Percentiles rank a stretch among this genome's conserved stretches.
Evolutionary conservation across 2,113 vertebrate species (phyloP).

Genomic region (Dipodomys spectabilis): DNA sequence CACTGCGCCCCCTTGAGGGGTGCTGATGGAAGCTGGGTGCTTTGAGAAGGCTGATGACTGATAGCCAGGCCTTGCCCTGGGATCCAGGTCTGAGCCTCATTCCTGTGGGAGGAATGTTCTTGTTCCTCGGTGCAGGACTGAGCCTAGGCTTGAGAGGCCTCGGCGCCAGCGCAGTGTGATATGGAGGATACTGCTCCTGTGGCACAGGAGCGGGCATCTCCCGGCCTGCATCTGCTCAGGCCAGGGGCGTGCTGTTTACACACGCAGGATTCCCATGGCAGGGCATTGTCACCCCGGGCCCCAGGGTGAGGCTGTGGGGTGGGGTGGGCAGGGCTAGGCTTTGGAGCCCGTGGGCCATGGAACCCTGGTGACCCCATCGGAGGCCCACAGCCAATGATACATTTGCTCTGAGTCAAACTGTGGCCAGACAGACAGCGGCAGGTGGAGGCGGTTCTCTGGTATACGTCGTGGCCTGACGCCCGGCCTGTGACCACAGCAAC

Average conservation of each 20-base stretch:
- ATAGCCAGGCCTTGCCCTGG: background rate
- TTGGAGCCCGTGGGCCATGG: background rate
- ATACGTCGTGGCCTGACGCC: background rate
- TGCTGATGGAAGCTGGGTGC: background rate
- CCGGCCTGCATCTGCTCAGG: background rate
- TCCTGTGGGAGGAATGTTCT: background rate
- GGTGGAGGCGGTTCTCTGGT: constrained; percentile 53
- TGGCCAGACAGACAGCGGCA: constrained; percentile 78
- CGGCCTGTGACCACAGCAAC: fast-evolving
- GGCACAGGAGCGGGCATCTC: fast-evolving
- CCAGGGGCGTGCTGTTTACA: fast-evolving
- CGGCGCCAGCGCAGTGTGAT: background rate
- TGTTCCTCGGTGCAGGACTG: background rate
- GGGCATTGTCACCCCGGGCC: fast-evolving
- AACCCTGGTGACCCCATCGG: background rate
- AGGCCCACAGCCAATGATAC: constrained; percentile 14
- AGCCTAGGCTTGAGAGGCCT: background rate
- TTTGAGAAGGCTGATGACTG: background rate
- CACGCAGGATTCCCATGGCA: fast-evolving
- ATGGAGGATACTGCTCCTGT: background rate
- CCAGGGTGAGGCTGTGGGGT: background rate
- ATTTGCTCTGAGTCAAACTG: background rate
- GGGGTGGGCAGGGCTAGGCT: background rate
- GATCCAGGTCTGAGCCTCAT: background rate
- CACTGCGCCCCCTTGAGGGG: background rate